Evolutionary conservation across 2,113 vertebrate species (phyloP).

Genomic region (Tapirus terrestris): DNA sequence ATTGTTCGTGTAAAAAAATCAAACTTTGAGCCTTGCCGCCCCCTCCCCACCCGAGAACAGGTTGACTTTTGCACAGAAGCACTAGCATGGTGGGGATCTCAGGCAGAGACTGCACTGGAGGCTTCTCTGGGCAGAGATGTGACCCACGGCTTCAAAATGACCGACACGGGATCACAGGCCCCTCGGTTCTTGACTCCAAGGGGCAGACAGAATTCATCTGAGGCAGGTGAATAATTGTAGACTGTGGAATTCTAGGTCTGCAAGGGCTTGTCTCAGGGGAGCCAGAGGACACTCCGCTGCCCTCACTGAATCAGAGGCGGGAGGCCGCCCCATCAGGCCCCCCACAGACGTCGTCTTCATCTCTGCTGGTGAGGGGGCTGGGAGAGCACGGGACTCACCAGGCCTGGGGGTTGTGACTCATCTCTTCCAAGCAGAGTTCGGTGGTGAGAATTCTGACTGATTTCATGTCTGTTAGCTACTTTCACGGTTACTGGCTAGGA

Average conservation of each 20-base stretch:
- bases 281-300: rapidly evolving
- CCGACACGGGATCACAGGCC: background rate
- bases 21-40: no score
- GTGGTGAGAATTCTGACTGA: background rate
- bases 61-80: background rate
- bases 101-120: background rate
- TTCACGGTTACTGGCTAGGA: background rate
- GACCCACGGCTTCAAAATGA: background rate
- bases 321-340: background rate
- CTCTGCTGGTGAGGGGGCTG: background rate
- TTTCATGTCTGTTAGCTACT: background rate
- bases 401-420: background rate
- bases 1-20: slow-evolving; percentile 7
- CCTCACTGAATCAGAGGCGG: background rate
- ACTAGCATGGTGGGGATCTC: background rate
- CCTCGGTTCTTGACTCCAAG: background rate
- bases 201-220: background rate
- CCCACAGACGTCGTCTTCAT: background rate
- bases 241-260: background rate
- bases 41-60: background rate
- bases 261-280: background rate
- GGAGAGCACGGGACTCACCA: background rate
- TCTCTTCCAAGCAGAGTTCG: background rate
- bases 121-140: background rate
- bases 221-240: background rate